A percentile compares a stretch with the other conserved stretches of the same genome.
Conservation (phyloP, 2,797 vertebrate species). For the Decapterus maruadsi region DNA sequence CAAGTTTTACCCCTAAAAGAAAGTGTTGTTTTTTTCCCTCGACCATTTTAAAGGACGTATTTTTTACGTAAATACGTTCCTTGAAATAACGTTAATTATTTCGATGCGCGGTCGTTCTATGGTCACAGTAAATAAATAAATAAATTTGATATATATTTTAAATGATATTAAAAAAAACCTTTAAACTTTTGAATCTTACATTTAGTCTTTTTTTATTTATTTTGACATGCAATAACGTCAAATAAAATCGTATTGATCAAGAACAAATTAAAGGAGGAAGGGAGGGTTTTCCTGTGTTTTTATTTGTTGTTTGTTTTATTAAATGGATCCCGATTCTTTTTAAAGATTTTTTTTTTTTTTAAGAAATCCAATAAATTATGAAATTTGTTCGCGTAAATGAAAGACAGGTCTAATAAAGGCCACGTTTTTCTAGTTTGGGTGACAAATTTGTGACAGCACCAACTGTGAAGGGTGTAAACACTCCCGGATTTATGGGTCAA, state of each 20-base stretch:
- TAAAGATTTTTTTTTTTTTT: too few species aligned
- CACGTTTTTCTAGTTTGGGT: slow-evolving; percentile 14
- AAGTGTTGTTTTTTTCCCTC: too few species aligned
- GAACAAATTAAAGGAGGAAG: background rate
- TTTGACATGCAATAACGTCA: background rate
- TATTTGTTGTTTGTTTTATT: background rate
- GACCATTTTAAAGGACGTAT: background rate
- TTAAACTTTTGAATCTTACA: too few species aligned
- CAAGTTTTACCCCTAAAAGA: too few species aligned
- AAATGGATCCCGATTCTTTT: background rate
- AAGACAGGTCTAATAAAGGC: slow-evolving; percentile 10
- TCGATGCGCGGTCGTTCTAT: slow-evolving; percentile 56
- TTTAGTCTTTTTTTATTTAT: background rate
- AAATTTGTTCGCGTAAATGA: background rate
- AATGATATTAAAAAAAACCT: background rate
- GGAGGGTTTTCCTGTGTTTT: background rate
- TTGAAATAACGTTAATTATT: background rate
- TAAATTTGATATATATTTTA: background rate
- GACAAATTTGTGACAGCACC: slow-evolving; percentile 1
- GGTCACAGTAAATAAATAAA: background rate
- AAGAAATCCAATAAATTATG: background rate
- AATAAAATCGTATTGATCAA: background rate
- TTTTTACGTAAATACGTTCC: background rate
- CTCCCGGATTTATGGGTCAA: slow-evolving; percentile 20
- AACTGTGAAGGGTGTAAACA: slow-evolving; percentile 5